phyloP scores from a whole-genome alignment of 2,797 vertebrate species.

The Gymnoscopelus microlampas region DNA sequence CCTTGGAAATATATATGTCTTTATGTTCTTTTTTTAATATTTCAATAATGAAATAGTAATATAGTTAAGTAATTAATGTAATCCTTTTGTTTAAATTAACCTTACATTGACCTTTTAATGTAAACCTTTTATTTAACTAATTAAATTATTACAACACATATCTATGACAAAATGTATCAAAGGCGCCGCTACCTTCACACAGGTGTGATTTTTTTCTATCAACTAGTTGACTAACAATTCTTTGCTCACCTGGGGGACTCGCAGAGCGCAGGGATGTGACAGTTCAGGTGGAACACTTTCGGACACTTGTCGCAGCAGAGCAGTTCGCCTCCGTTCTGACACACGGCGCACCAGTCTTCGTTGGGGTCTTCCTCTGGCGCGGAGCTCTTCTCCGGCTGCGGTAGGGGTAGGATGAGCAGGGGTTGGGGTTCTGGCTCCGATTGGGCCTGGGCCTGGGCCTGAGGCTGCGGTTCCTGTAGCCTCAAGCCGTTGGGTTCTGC shows the following conservation, averaged over 20 bases:
- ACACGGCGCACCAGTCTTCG: conserved; percentile 98
- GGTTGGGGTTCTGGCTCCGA: not conserved
- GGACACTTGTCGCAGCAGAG: conserved; percentile 97
- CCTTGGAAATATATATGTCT: no score
- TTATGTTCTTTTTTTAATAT: no score
- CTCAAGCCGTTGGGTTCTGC: conserved; percentile 26
- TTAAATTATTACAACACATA: no score
- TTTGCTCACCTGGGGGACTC: conserved; percentile 91
- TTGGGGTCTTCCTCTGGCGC: conserved; percentile 86
- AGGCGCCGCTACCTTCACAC: no score
- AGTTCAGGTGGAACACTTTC: conserved; percentile 96
- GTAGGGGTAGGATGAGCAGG: not conserved
- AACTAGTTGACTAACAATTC: not conserved
- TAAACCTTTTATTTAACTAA: no score
- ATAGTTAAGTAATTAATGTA: no score
- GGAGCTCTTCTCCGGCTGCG: conserved; percentile 61
- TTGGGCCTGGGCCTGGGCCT: conserved; percentile 32
- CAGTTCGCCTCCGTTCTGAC: conserved; percentile 96
- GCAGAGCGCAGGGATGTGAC: conserved; percentile 92
- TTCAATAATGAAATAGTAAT: no score
- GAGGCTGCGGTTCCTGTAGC: conserved; percentile 27
- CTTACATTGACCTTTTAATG: no score
- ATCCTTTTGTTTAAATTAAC: no score
- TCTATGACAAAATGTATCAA: no score
- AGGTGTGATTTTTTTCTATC: no score